Evolutionary conservation across 2,888 invertebrate species (phyloP).

Genomic region (Habrosyne pyritoides): DNA sequence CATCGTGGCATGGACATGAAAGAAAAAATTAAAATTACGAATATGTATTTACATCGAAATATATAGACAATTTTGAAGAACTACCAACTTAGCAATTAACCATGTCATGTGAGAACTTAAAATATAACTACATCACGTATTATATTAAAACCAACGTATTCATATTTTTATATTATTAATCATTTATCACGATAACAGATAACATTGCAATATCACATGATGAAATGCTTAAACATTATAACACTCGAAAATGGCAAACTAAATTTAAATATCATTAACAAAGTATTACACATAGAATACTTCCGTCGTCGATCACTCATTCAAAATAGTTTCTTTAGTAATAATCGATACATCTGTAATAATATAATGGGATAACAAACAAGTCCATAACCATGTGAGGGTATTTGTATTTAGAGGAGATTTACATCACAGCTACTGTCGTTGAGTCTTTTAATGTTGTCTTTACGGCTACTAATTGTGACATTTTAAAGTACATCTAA

Average conservation of each 20-base stretch:
- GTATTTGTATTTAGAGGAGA: too few relatives aligned
- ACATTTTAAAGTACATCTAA: conserved; percentile 65
- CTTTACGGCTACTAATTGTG: conserved; percentile 14
- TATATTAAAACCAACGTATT: conserved; percentile 64
- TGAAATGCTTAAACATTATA: conserved; percentile 72
- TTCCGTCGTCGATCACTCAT: conserved; percentile 31
- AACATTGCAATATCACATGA: conserved; percentile 82
- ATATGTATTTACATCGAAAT: conserved; percentile 72
- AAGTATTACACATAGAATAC: conserved; percentile 50
- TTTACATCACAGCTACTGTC: conserved; percentile 41
- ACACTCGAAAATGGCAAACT: conserved; percentile 71
- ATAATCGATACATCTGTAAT: conserved; percentile 33
- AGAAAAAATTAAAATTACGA: conserved; percentile 41
- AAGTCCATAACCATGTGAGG: neutral
- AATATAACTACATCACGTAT: conserved; percentile 51
- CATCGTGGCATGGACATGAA: conserved; percentile 16
- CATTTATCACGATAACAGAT: conserved; percentile 78
- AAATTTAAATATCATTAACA: conserved; percentile 47
- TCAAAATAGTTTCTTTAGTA: conserved; percentile 44
- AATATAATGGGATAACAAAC: conserved; percentile 12
- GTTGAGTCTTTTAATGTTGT: conserved; percentile 27
- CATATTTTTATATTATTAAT: conserved; percentile 55
- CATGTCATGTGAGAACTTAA: conserved; percentile 75
- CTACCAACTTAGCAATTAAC: conserved; percentile 43
- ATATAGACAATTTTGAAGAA: conserved; percentile 47